Evolutionary conservation across 2,797 vertebrate genomes (phyloP), one percentile per base, ranked within the genome.

Genomic region (Sebastes minor): DNA sequence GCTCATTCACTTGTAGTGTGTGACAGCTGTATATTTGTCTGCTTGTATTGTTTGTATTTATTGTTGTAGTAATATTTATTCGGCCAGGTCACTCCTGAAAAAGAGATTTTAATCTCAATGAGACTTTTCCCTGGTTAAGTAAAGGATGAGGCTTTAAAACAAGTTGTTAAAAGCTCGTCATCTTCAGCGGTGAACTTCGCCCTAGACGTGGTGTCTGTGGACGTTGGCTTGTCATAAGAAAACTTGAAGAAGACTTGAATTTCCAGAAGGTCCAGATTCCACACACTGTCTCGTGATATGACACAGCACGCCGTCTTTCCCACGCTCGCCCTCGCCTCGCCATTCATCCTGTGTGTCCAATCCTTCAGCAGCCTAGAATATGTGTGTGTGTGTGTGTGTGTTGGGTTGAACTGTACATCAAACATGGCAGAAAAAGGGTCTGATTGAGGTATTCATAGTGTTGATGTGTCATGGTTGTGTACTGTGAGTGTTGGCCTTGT

Each of bases 261-360:
- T 89, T 93, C 91, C 86, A 81, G 93, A 81, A 78, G 71, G 27
- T 76, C 80, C 72, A 89, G 87, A 88, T 94, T 92, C 84, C 88
- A 63, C 66, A 12, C 23, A 3, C 35, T 0, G 20, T 63, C 78
- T 85, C n/a, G 32, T 85, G 74, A 84, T 35, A 1, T 18, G 81
- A 73, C 30, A 5, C 68, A 22, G 32, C 68, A 8, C n/a, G 10
- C 3, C 4, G n/a, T 60, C 42, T 73, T 80, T 83, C 49, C 63
- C 84, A 73, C 55, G 28, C 60, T 62, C 42, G 63, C 28, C 33
- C 71, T n/a, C 25, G 1, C 3, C 4, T 3, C 3, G 42, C 69
- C 16, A 4, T 62, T 70, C 16, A 68, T 25, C 20, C 49, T 12
- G 33, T 1, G 33, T 52, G 53, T 64, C 38, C 32, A 9, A 7